Evolutionary conservation across 1,140 invertebrate genomes (phyloP).

Genomic region (Aphidius ervi): DNA sequence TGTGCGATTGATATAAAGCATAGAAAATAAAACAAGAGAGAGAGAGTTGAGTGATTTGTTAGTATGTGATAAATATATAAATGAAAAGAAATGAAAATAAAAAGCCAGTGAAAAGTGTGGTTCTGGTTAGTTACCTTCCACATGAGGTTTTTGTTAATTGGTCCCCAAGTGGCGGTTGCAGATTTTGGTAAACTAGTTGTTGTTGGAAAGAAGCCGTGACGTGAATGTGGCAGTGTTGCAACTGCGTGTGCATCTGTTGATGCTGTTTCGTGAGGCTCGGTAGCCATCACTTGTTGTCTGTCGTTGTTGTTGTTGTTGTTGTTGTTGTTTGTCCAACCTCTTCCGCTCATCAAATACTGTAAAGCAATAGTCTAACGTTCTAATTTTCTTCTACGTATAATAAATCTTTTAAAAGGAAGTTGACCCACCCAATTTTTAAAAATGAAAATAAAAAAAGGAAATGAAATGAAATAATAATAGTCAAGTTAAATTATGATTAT

Average conservation of each 20-base stretch:
- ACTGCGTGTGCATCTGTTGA: slow-evolving; percentile 48
- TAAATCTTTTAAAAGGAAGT: background rate
- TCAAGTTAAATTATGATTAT: too few relatives aligned
- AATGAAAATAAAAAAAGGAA: too few relatives aligned
- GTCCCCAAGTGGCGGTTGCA: slow-evolving; percentile 61
- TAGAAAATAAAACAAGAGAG: background rate
- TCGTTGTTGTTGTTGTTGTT: slow-evolving; percentile 34
- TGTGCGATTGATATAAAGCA: background rate
- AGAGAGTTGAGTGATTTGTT: slow-evolving; percentile 12
- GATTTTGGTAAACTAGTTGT: slow-evolving; percentile 62
- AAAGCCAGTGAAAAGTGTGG: slow-evolving; percentile 28
- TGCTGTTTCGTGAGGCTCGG: slow-evolving; percentile 40
- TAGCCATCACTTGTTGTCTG: slow-evolving; percentile 44
- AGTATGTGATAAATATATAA: background rate
- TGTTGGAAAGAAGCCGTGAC: slow-evolving; percentile 57
- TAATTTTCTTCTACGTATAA: slow-evolving; percentile 32
- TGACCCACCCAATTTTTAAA: background rate
- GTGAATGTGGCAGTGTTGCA: slow-evolving; percentile 57
- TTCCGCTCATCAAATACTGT: slow-evolving; percentile 52
- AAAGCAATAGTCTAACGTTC: slow-evolving; percentile 46
- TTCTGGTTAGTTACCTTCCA: slow-evolving; percentile 60
- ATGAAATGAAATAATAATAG: too few relatives aligned
- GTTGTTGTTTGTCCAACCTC: slow-evolving; percentile 47
- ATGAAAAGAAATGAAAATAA: slow-evolving; percentile 18
- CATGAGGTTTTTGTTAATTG: slow-evolving; percentile 63